Evolutionary conservation across 2,888 invertebrate species (phyloP).

Genomic region (Melipona bicolor): DNA sequence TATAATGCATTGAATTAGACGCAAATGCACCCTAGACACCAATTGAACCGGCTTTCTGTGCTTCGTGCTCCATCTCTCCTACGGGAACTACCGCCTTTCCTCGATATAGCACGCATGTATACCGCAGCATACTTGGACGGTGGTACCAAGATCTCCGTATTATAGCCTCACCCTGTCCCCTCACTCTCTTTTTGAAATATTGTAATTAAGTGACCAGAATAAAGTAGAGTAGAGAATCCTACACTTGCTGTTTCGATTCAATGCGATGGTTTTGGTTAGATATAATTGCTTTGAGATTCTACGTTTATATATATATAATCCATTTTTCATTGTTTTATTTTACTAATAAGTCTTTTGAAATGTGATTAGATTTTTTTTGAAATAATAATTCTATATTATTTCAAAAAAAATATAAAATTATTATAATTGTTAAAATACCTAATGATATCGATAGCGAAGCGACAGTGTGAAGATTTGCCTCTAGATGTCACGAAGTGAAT

Average conservation of each 20-base stretch:
- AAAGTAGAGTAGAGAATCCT: neutral
- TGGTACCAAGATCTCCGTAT: conserved; percentile 51
- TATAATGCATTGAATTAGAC: conserved; percentile 87
- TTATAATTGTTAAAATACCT: too few relatives aligned
- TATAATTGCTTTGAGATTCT: too few relatives aligned
- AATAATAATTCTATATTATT: too few relatives aligned
- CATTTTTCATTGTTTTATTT: too few relatives aligned
- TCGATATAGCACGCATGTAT: conserved; percentile 60
- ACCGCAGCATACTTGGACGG: conserved; percentile 59
- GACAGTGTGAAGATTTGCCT: too few relatives aligned
- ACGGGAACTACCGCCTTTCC: conserved; percentile 74
- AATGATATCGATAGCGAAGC: too few relatives aligned
- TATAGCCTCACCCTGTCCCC: neutral
- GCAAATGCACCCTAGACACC: conserved; percentile 85
- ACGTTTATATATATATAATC: too few relatives aligned
- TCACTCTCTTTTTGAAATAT: conserved; percentile 3
- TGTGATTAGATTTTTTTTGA: too few relatives aligned
- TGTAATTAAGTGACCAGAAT: neutral
- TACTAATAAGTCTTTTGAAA: too few relatives aligned
- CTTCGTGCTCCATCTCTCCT: conserved; percentile 80
- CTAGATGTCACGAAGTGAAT: too few relatives aligned
- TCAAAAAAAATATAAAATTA: too few relatives aligned
- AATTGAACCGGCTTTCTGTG: conserved; percentile 80
- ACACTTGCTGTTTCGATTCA: neutral
- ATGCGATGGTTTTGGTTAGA: neutral